phyloP scores from a whole-genome alignment of 2,797 vertebrate genomes.

The Neomorphus geoffroyi region DNA sequence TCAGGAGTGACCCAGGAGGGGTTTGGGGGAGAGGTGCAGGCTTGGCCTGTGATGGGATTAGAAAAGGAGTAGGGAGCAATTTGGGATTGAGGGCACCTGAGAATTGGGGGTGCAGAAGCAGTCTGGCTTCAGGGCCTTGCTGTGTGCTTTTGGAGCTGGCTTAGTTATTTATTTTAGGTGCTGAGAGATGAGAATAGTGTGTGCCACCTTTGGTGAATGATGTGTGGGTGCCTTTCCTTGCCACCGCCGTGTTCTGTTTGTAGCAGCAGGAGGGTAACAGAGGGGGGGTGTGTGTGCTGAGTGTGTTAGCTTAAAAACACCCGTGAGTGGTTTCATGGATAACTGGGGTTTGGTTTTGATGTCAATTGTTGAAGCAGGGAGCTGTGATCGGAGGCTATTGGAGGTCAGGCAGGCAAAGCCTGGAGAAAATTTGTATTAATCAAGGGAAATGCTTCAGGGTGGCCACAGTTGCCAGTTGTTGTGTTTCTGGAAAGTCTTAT shows the following conservation, averaged over 20 bases:
- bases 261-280: accelerated
- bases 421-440: not conserved
- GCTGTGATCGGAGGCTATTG: accelerated
- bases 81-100: not conserved
- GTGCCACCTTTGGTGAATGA: accelerated
- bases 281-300: accelerated
- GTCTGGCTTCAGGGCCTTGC: not conserved
- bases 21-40: not conserved
- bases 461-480: not conserved
- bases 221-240: accelerated
- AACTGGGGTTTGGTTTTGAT: not conserved
- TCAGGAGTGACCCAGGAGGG: too few species aligned
- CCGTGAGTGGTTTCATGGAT: accelerated
- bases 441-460: not conserved
- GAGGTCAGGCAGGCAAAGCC: accelerated
- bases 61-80: too few species aligned
- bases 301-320: too few species aligned
- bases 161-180: not conserved
- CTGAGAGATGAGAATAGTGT: not conserved
- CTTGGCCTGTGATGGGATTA: not conserved
- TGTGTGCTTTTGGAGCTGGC: not conserved
- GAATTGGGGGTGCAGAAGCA: accelerated
- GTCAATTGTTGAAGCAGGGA: not conserved
- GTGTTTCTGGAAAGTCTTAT: not conserved
- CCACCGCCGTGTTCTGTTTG: accelerated